Percentiles rank a stretch among this genome's conserved stretches.
Conservation (phyloP, 2,797 vertebrate species). For the Falco columbarius region DNA sequence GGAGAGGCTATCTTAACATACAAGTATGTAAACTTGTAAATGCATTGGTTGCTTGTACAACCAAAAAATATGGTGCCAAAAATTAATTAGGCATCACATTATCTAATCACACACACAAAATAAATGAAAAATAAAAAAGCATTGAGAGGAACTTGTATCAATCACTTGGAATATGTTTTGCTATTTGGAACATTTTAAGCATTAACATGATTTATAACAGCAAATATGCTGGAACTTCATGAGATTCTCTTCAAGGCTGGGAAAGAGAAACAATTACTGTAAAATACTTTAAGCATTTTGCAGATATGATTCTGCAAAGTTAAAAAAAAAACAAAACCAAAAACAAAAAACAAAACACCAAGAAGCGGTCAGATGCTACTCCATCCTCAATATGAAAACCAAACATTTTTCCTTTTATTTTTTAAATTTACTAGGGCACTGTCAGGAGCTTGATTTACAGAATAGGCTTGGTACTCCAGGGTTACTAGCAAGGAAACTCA, state of each 20-base stretch:
- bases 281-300: background rate
- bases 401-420: background rate
- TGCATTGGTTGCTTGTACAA: background rate
- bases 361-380: background rate
- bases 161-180: background rate
- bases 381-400: background rate
- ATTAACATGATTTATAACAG: background rate
- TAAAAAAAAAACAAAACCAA: background rate
- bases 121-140: background rate
- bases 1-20: background rate
- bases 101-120: background rate
- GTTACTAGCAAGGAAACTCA: background rate
- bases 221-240: background rate
- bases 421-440: background rate
- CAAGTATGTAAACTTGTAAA: background rate
- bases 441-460: background rate
- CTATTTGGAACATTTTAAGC: background rate
- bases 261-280: constrained; percentile 1
- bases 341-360: background rate
- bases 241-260: background rate
- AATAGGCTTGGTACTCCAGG: background rate
- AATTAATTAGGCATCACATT: background rate
- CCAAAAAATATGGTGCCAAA: background rate
- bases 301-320: background rate
- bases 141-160: background rate